Evolutionary conservation across 2,888 invertebrate genomes (phyloP).

Genomic region (Diloba caeruleocephala): DNA sequence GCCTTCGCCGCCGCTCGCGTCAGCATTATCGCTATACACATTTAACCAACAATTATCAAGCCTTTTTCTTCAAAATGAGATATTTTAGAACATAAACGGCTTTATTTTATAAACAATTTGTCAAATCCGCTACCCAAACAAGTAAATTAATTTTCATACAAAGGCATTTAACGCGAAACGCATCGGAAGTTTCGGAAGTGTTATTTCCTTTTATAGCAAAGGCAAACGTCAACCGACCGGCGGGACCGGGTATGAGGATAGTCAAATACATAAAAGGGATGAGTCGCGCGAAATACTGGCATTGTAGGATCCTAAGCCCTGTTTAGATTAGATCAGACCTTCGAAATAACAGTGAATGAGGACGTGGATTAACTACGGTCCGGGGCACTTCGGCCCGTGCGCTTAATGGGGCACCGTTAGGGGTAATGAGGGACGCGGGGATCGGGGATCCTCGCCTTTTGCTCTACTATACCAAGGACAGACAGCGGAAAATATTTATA

Average conservation of each 20-base stretch:
- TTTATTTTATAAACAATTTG: constrained; percentile 48
- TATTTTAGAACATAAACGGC: background rate
- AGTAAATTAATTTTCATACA: constrained; percentile 77
- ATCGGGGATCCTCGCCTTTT: constrained; percentile 58
- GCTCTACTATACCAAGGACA: constrained; percentile 63
- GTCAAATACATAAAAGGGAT: constrained; percentile 88
- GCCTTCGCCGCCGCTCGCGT: constrained; percentile 66
- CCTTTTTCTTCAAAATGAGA: constrained; percentile 5
- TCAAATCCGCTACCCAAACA: constrained; percentile 48
- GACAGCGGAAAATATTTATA: constrained; percentile 66
- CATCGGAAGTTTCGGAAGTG: constrained; percentile 81
- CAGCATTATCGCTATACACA: constrained; percentile 63
- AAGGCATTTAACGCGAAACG: constrained; percentile 73
- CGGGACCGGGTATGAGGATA: constrained; percentile 77
- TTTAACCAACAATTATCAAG: constrained; percentile 29
- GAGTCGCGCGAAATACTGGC: constrained; percentile 86
- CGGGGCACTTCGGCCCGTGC: constrained; percentile 87
- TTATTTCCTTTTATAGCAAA: constrained; percentile 83
- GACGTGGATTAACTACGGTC: constrained; percentile 89
- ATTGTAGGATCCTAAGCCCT: constrained; percentile 87
- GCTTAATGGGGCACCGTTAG: constrained; percentile 87
- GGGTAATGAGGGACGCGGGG: constrained; percentile 85
- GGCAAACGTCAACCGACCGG: constrained; percentile 78
- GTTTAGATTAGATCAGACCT: constrained; percentile 89
- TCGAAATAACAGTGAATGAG: constrained; percentile 89